Base-by-base conservation (phyloP, 2,797 vertebrate species). In the Sebastes nivosus region DNA sequence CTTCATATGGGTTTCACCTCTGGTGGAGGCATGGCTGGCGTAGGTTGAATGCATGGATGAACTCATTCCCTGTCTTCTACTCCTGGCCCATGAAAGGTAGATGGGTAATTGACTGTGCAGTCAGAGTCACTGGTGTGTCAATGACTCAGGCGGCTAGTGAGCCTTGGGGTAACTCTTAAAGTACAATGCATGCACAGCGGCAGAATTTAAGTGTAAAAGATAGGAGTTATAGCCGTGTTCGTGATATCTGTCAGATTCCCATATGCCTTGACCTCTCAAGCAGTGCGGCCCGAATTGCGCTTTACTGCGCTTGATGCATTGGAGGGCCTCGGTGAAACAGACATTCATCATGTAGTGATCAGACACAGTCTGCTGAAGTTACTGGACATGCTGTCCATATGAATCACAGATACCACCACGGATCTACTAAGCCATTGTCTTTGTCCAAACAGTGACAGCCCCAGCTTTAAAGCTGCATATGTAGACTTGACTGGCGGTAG, bases 21-120 rank as follows among this genome's bases (percentile, higher is more conserved):
- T 85, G 83, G 86, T 82, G 76, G 74, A 91, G 76, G 84, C 90
- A 86, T 85, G 87, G 89, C 84, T 86, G 90, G 84, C 77, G 79
- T 84, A 93, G 88, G 93, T 91, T 94, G 93, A 95, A 95, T 91
- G 93, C 94, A 88, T 89, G 91, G 94, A 93, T 95, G 93, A 95
- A 94, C 94, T 93, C 89, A 87, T 91, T 90, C 87, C 85, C 82
- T 90, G 92, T 93, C 90, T 92, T 83, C 89, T 88, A 86, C 86
- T 92, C 79, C 89, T 79, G 84, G 88, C 80, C 90, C 87, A 92
- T 91, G 91, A 89, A 91, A 93, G 86, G 91, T 93, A 92, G 91
- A 94, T 91, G 93, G 90, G 94, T 96, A 96, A 96, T 96, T 95
- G 94, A 95, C 93, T 96, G 94, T 95, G 92, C 92, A 89, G 90